phyloP scores from a whole-genome alignment of 2,113 vertebrate species.

The Bubalus kerabau region DNA sequence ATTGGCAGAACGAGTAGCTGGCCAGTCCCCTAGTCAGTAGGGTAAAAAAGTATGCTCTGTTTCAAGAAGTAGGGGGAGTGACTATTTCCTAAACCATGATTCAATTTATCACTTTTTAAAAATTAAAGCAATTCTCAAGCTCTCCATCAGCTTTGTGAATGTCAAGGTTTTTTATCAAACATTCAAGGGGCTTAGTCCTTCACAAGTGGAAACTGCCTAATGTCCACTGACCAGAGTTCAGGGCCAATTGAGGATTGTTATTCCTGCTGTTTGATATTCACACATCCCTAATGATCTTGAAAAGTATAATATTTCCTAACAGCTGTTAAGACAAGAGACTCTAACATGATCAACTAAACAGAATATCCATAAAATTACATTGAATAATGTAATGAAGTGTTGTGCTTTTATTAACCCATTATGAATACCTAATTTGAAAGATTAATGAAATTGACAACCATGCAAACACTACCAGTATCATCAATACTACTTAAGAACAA shows the following conservation, averaged over 20 bases:
- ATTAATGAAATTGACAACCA: slow-evolving; percentile 80
- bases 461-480: slow-evolving; percentile 54
- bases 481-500: slow-evolving; percentile 75
- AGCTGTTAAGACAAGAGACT: slow-evolving; percentile 79
- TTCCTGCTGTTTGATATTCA: slow-evolving; percentile 71
- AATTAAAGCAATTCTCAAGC: neutral
- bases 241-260: slow-evolving; percentile 50
- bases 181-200: neutral
- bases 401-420: slow-evolving; percentile 74
- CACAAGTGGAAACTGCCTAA: neutral
- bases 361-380: slow-evolving; percentile 77
- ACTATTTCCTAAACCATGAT: neutral
- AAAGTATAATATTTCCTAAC: slow-evolving; percentile 77
- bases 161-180: neutral
- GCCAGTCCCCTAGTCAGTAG: neutral
- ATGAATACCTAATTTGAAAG: slow-evolving; percentile 79
- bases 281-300: slow-evolving; percentile 70
- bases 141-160: neutral
- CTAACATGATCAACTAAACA: slow-evolving; percentile 72
- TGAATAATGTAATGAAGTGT: slow-evolving; percentile 77
- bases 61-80: neutral
- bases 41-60: neutral
- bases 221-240: slow-evolving; percentile 49
- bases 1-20: neutral
- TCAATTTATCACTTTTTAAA: neutral